A percentile compares a stretch with the other conserved stretches of the same genome.
Evolutionary conservation across 2,888 invertebrate genomes (phyloP).

Genomic region (Drosophila barbarae): DNA sequence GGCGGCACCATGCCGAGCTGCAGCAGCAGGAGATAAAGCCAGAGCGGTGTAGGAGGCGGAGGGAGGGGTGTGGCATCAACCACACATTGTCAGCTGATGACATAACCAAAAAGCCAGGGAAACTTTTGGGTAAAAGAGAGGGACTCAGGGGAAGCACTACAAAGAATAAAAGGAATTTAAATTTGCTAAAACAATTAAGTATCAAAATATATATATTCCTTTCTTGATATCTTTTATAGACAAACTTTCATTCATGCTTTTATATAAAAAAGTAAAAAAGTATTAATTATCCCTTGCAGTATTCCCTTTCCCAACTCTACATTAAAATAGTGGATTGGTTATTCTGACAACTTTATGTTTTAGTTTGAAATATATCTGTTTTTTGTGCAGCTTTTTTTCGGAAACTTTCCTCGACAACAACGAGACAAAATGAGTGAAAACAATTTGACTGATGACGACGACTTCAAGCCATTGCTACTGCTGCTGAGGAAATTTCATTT

Average conservation of each 20-base stretch:
- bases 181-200: background rate
- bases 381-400: background rate
- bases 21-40: constrained; percentile 25
- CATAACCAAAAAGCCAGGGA: constrained; percentile 22
- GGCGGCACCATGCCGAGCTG: constrained; percentile 33
- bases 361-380: background rate
- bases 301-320: too few species aligned
- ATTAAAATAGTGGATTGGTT: background rate
- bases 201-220: background rate
- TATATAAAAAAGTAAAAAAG: background rate
- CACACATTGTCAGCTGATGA: constrained; percentile 35
- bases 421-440: constrained; percentile 35
- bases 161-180: background rate
- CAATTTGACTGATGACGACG: constrained; percentile 25
- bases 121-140: background rate
- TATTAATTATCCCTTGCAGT: background rate
- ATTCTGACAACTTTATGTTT: background rate
- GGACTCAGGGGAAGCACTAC: background rate
- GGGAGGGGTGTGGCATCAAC: constrained; percentile 14
- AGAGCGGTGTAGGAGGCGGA: background rate
- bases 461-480: background rate
- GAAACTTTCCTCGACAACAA: constrained; percentile 15
- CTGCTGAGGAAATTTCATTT: constrained; percentile 29
- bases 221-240: too few species aligned
- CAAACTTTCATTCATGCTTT: too few species aligned